A percentile compares a stretch with the other conserved stretches of the same genome.
These are phyloP conservation scores for Brachypteracias leptosomus DNA, from an alignment of 2,113 vertebrate genomes.

Conservation along the genomic window DNA sequence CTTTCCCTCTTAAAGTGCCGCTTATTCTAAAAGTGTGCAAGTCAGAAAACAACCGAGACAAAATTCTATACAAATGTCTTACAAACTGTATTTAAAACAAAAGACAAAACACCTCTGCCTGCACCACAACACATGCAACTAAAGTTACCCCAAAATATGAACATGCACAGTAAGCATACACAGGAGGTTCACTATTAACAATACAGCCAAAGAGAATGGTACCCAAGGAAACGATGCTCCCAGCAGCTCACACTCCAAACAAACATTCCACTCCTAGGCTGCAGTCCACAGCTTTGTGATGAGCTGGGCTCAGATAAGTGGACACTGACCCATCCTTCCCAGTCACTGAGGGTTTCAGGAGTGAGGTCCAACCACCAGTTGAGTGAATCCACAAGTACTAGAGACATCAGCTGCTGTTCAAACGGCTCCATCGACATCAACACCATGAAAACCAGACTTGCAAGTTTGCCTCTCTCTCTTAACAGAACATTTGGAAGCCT, in stretches of 20 bases:
- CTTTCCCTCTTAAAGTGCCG: background rate
- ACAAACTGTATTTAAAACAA: background rate
- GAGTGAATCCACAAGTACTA: constrained; percentile 16
- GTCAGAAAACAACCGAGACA: background rate
- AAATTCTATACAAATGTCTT: background rate
- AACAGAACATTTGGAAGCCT: background rate
- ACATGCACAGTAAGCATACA: background rate
- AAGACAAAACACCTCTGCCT: background rate
- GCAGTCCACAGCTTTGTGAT: background rate
- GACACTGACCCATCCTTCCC: constrained; percentile 10
- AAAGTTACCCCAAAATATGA: background rate
- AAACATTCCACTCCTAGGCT: background rate
- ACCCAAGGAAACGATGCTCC: background rate
- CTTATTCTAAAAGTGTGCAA: background rate
- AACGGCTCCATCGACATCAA: background rate
- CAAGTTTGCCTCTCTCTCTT: background rate
- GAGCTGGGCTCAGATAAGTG: background rate
- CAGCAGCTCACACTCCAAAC: background rate
- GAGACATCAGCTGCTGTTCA: constrained; percentile 29
- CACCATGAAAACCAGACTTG: background rate
- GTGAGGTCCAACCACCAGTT: constrained; percentile 5
- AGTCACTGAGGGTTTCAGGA: background rate
- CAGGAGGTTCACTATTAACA: background rate
- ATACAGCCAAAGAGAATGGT: background rate
- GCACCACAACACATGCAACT: background rate